Evolutionary conservation across 2,888 invertebrate genomes (phyloP).

Genomic region (Liposcelis brunnea): DNA sequence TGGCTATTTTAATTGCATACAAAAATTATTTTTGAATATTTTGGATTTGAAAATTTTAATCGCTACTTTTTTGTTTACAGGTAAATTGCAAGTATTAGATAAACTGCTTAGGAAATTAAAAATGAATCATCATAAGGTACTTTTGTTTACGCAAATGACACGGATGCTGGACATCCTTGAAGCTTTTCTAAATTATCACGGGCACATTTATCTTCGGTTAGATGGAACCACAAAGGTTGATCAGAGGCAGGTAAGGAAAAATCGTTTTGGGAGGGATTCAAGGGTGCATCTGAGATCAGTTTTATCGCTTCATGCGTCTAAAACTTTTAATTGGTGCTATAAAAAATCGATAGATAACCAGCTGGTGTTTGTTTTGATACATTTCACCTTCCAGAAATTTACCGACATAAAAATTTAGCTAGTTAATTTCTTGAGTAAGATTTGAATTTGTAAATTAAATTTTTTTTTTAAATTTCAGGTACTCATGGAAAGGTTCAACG

Average conservation of each 20-base stretch:
- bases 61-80: conserved; percentile 23
- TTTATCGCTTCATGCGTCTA: conserved; percentile 13
- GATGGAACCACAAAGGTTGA: conserved; percentile 95
- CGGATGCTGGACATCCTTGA: conserved; percentile 97
- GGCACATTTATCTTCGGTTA: conserved; percentile 85
- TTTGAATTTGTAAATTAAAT: too few species aligned
- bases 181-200: conserved; percentile 90
- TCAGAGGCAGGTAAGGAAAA: conserved; percentile 58
- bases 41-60: conserved; percentile 6
- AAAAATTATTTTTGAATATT: conserved; percentile 6
- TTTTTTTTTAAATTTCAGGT: too few species aligned
- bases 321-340: conserved; percentile 19
- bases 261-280: conserved; percentile 92
- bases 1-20: too few species aligned
- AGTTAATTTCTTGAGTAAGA: conserved; percentile 6
- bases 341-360: conserved; percentile 16
- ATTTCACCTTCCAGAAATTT: conserved; percentile 22
- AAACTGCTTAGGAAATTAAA: conserved; percentile 66
- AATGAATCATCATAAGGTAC: conserved; percentile 67
- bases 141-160: conserved; percentile 99
- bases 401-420: conserved; percentile 18
- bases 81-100: conserved; percentile 81
- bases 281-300: conserved; percentile 33
- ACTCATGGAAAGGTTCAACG: conserved; percentile 94
- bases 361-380: too few species aligned